Evolutionary conservation across 1,140 invertebrate genomes (phyloP), one percentile per base, ranked within the genome.

Genomic region (Eufriesea mexicana): DNA sequence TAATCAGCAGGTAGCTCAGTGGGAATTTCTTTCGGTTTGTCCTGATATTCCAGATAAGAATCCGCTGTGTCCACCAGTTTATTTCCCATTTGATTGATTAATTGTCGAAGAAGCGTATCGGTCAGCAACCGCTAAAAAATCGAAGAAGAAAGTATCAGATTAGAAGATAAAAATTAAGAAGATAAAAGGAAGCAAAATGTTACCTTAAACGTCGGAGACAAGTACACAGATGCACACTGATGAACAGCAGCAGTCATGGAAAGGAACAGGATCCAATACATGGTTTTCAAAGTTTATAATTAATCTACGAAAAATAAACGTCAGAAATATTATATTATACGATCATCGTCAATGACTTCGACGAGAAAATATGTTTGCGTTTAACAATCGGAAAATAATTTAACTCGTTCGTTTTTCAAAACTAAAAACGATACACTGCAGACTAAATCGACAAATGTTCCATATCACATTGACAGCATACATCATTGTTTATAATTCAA

Each of bases 71-170:
- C 95, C 74, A 95, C 95, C 61, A 97, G 94, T 47, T 97, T 96
- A 79, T 95, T 96, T 74, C 95, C 96, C 96, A 96, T 96, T 80
- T 95, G 95, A 88, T 96, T 96, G 14, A 97, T 95, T 28, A 97
- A 92, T 85, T 97, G 96, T 73, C 95, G 95, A 55, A 97, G 92
- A 74, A 97, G 91, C 23, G 95, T 95, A 86, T 97, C 96, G 59
- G 95, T 95, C 83, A 96, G 93, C 67, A 94, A 83, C 70, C 91
- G 91, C 1, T 82, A 28, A 0, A 35, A 2, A 68, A 87, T 57
- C 28, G 28, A 67, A 5, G 1, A 8, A 79, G 16, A 49, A 54
- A 61, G n/a, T 73, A 18, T 61, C 35, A 42, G 72, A 47, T 61
- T 61, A 61, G n/a, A 14, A 12, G 75, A 74, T 64, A n/a, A n/a